Percentiles rank a stretch among this genome's conserved stretches.
Evolutionary conservation across 30 jellyfish, hydroid and myxozoan genomes (phyloP).

Genomic region (Turritopsis dohrnii): DNA sequence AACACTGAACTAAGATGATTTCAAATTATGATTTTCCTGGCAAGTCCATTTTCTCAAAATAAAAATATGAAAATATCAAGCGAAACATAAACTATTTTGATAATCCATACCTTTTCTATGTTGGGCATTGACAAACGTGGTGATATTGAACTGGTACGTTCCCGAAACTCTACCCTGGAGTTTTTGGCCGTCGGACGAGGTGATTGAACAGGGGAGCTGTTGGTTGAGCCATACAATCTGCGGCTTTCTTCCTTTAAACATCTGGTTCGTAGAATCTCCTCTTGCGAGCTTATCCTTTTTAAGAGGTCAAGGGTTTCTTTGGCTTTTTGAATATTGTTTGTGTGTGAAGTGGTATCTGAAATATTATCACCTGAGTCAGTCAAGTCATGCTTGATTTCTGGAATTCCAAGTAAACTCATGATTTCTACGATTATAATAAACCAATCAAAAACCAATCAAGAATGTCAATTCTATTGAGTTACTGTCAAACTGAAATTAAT

Average conservation of each 20-base stretch:
- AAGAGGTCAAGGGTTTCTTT: background rate
- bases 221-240: constrained; percentile 18
- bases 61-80: background rate
- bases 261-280: background rate
- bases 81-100: background rate
- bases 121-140: constrained; percentile 30
- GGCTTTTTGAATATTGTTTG: constrained; percentile 5
- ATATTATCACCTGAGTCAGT: background rate
- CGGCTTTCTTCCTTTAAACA: background rate
- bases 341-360: background rate
- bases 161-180: constrained; percentile 17
- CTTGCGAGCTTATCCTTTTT: constrained; percentile 5
- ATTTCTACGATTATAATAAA: background rate
- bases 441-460: background rate
- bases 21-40: too few relatives aligned
- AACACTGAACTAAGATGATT: too few relatives aligned
- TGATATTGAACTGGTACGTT: background rate
- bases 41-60: background rate
- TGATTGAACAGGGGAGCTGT: constrained; percentile 17
- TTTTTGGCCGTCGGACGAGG: background rate
- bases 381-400: background rate
- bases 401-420: background rate
- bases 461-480: too few relatives aligned
- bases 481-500: too few relatives aligned
- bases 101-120: constrained; percentile 29